Percentiles rank a stretch among this genome's conserved stretches.
Evolutionary conservation across 1,140 invertebrate genomes (phyloP).

Genomic region (Whitmania pigra): DNA sequence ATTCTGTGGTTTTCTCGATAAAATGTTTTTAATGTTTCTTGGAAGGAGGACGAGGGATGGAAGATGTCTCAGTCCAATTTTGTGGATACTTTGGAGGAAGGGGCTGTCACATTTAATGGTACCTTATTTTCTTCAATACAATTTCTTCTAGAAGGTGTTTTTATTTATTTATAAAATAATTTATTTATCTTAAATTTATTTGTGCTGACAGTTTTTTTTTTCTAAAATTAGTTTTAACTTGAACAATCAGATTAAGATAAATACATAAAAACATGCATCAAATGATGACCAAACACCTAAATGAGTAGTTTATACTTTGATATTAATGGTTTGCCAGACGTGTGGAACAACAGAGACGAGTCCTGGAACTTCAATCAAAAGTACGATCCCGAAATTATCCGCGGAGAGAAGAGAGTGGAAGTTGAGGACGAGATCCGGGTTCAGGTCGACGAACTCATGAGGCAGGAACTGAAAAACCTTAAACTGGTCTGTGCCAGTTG

Average conservation of each 20-base stretch:
- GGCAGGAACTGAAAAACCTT: slow-evolving; percentile 64
- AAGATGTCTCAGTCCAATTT: slow-evolving; percentile 42
- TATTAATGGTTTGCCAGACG: not conserved
- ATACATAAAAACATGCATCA: slow-evolving; percentile 17
- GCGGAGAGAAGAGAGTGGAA: slow-evolving; percentile 63
- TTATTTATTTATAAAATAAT: not conserved
- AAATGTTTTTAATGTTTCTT: slow-evolving; percentile 9
- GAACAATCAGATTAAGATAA: too few species aligned
- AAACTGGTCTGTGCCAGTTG: slow-evolving; percentile 48
- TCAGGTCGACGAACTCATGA: slow-evolving; percentile 70
- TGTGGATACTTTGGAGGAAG: slow-evolving; percentile 38
- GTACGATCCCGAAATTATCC: slow-evolving; percentile 62
- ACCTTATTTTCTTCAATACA: slow-evolving; percentile 1
- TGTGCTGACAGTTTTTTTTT: not conserved
- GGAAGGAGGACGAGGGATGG: slow-evolving; percentile 44
- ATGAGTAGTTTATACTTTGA: too few species aligned
- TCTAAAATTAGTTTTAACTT: too few species aligned
- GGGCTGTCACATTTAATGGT: slow-evolving; percentile 36
- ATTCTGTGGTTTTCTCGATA: not conserved
- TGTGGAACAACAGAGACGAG: slow-evolving; percentile 17
- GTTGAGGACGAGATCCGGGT: slow-evolving; percentile 70
- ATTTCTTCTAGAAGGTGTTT: not conserved
- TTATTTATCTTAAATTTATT: slow-evolving; percentile 3
- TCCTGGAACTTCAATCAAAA: slow-evolving; percentile 52
- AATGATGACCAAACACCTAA: not conserved